Evolutionary conservation across 2,797 vertebrate species (phyloP).

Genomic region (Epinephelus awoara): DNA sequence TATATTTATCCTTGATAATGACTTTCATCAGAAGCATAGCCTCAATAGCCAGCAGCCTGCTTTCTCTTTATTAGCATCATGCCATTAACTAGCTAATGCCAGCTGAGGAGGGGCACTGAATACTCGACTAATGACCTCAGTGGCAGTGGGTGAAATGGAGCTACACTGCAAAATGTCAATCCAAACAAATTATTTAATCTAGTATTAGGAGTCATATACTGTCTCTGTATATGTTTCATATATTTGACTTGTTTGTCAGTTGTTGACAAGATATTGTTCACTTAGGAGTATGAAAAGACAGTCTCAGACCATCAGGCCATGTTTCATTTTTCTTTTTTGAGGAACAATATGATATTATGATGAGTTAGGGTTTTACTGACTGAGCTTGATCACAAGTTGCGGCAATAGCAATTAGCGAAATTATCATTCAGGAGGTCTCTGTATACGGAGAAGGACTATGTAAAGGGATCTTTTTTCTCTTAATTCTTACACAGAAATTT

Average conservation of each 20-base stretch:
- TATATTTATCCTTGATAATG: slow-evolving; percentile 82
- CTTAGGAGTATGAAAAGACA: not conserved
- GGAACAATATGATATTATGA: not conserved
- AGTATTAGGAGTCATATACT: not conserved
- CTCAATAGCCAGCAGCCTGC: slow-evolving; percentile 45
- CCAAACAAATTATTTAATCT: slow-evolving; percentile 29
- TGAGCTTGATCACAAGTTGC: not conserved
- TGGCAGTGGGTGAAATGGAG: slow-evolving; percentile 51
- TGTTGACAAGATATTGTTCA: not conserved
- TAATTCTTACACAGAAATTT: not conserved
- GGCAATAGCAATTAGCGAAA: not conserved
- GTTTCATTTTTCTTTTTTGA: not conserved
- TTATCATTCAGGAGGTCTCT: not conserved
- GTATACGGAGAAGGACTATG: not conserved
- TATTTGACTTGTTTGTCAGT: not conserved
- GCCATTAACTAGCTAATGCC: slow-evolving; percentile 59
- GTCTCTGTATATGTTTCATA: not conserved
- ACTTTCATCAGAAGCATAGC: slow-evolving; percentile 75
- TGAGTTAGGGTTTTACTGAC: not conserved
- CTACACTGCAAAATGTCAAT: slow-evolving; percentile 41
- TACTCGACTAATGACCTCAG: slow-evolving; percentile 58
- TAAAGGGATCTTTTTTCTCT: not conserved
- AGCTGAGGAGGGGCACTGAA: slow-evolving; percentile 40
- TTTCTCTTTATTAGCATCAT: slow-evolving; percentile 62
- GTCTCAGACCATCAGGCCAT: too few relatives aligned